Percentiles rank a stretch among this genome's conserved stretches.
Evolutionary conservation across 2,888 invertebrate species (phyloP).

Genomic region (Stenchaetothrips biformis): DNA sequence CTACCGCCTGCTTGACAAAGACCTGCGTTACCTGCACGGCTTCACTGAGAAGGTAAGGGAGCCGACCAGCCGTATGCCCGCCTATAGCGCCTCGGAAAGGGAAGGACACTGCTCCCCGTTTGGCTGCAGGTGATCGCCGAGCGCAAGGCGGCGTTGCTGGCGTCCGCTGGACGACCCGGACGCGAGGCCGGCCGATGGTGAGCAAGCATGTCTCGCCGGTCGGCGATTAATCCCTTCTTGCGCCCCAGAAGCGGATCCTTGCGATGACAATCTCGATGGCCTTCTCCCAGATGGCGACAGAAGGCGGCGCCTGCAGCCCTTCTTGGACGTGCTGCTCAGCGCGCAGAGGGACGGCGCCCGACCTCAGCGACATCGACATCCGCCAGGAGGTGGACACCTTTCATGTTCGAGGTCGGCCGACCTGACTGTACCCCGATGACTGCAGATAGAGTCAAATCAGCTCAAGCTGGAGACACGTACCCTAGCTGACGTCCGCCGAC

Average conservation of each 20-base stretch:
- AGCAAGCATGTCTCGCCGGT: too few relatives aligned
- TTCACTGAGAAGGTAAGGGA: neutral
- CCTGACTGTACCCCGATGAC: too few relatives aligned
- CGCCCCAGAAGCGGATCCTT: too few relatives aligned
- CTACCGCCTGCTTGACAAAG: neutral
- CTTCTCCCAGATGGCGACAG: neutral
- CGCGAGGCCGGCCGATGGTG: too few relatives aligned
- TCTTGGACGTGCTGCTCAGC: slow-evolving; percentile 11
- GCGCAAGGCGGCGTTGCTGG: neutral
- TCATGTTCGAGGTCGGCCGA: slow-evolving; percentile 40
- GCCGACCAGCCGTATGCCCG: too few relatives aligned
- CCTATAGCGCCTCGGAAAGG: too few relatives aligned
- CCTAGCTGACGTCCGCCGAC: neutral
- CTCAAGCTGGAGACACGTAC: too few relatives aligned
- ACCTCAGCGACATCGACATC: slow-evolving; percentile 38
- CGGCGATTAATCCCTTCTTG: too few relatives aligned
- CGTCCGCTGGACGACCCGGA: too few relatives aligned
- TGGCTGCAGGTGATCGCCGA: neutral
- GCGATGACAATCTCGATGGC: too few relatives aligned
- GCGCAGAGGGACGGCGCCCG: neutral
- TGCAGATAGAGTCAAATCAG: too few relatives aligned
- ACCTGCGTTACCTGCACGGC: neutral
- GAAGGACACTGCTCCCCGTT: too few relatives aligned
- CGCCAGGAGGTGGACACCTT: slow-evolving; percentile 40
- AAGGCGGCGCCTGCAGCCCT: neutral